Base-by-base conservation (phyloP, 2,113 vertebrate species). In the Verasper variegatus region DNA sequence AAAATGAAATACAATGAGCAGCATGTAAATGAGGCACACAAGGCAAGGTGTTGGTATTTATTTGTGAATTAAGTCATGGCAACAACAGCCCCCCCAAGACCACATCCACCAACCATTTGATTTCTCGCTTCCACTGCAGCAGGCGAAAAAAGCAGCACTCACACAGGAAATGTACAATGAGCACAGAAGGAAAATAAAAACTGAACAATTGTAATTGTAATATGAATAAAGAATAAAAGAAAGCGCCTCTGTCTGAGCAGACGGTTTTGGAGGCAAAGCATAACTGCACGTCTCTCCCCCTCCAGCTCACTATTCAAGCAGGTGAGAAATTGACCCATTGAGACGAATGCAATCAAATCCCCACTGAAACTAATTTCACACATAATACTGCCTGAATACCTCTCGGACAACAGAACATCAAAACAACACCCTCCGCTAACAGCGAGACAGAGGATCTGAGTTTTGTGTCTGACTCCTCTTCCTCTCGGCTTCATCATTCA, bases 11-110 rank as follows among this genome's bases (percentile, higher is more conserved):
- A 76, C 68, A 83, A 72, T 52, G 61, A 69, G 58, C 0, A 59
- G 27, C 52, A 79, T 86, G 54, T 71, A 83, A 86, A 88, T 87
- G 69, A 85, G 66, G 35, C 12, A 51, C 5, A 23, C 59, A 27
- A 40, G 35, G 56, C 13, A 54, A 72, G 35, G 42, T 67, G 69
- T 54, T 76, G 69, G 27, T 76, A 75, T 82, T 78, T 84, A 74
- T 71, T 80, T 70, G 58, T 66, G 49, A 83, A 79, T 77, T 40
- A 71, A 81, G 73, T 78, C 62, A 64, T 62, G 24, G 58, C 31
- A 42, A 71, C 17, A 55, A 66, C 20, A 56, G 47, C 68, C 69
- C 49, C 35, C 47, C 21, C 45, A 63, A 71, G 68, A 67, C 23
- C 37, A 51, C 24, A 35, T 66, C n/a, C 51, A 0, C 1, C 13